A percentile compares a stretch with the other conserved stretches of the same genome.
These are phyloP conservation scores for Eufriesea mexicana DNA, from an alignment of 1,140 invertebrate species.

Conservation along the genomic window DNA sequence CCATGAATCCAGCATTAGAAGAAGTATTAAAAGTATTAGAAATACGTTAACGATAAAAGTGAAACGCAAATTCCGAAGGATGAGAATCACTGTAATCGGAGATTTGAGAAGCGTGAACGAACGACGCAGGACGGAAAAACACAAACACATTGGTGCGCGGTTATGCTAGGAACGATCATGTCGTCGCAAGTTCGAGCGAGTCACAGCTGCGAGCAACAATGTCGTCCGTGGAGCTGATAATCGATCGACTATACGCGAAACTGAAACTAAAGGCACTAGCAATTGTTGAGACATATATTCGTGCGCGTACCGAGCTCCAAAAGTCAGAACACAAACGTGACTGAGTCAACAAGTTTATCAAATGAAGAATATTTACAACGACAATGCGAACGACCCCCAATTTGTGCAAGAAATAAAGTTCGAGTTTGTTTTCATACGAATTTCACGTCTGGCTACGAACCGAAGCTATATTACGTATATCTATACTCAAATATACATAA, in stretches of 20 bases:
- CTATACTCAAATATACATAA: background rate
- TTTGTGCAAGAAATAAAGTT: background rate
- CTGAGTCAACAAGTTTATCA: background rate
- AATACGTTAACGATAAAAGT: background rate
- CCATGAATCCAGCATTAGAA: background rate
- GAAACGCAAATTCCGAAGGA: background rate
- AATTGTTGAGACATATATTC: no score
- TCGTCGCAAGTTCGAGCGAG: slow-evolving; percentile 10
- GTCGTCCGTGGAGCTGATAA: background rate
- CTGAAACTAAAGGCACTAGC: background rate
- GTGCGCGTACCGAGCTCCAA: background rate
- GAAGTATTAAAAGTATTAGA: background rate
- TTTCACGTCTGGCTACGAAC: background rate
- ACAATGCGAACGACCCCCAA: slow-evolving; percentile 7
- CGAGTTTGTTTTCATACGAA: slow-evolving; percentile 18
- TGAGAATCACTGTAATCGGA: background rate
- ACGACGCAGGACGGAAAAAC: slow-evolving; percentile 7
- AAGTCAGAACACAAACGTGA: background rate
- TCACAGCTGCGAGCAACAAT: background rate
- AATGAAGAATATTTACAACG: background rate
- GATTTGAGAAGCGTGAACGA: background rate
- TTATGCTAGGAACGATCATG: background rate
- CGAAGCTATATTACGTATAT: no score
- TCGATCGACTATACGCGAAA: slow-evolving; percentile 3
- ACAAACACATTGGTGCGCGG: background rate